These are phyloP conservation scores for Thermophis baileyi DNA, from an alignment of 2,113 vertebrate genomes.

Conservation along the genomic window DNA sequence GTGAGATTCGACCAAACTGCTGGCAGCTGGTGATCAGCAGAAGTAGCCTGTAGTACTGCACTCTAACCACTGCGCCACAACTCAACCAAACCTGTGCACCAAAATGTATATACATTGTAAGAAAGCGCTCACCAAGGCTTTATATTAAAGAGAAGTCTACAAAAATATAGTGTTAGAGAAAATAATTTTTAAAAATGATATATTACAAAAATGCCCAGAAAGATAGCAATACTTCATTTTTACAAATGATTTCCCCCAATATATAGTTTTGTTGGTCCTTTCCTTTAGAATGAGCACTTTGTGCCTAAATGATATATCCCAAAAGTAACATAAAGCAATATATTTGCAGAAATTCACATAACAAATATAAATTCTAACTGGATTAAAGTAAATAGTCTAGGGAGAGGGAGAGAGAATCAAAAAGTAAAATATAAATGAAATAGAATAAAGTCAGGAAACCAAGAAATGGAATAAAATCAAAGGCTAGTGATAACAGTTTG, in stretches of 20 bases:
- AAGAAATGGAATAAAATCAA: neutral
- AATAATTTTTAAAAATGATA: neutral
- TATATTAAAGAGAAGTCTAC: neutral
- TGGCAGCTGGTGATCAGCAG: too few relatives aligned
- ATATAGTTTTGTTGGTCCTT: neutral
- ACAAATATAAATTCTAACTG: neutral
- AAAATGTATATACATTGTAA: neutral
- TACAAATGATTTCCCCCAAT: neutral
- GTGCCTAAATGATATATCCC: neutral
- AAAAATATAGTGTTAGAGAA: neutral
- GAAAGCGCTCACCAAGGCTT: neutral
- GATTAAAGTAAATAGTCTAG: neutral
- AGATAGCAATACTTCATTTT: neutral
- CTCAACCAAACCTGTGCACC: neutral
- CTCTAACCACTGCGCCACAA: too few relatives aligned
- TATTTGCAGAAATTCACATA: neutral
- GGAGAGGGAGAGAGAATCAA: neutral
- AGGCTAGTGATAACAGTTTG: neutral
- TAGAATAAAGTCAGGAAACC: neutral
- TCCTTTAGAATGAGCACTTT: neutral
- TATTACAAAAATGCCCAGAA: neutral
- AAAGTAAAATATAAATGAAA: neutral
- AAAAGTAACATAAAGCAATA: neutral
- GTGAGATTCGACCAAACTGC: too few relatives aligned
- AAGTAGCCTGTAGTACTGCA: too few relatives aligned